Percentiles rank a stretch among this genome's conserved stretches.
Evolutionary conservation across 1,140 invertebrate genomes (phyloP).

Genomic region (Meteorus sp.): DNA sequence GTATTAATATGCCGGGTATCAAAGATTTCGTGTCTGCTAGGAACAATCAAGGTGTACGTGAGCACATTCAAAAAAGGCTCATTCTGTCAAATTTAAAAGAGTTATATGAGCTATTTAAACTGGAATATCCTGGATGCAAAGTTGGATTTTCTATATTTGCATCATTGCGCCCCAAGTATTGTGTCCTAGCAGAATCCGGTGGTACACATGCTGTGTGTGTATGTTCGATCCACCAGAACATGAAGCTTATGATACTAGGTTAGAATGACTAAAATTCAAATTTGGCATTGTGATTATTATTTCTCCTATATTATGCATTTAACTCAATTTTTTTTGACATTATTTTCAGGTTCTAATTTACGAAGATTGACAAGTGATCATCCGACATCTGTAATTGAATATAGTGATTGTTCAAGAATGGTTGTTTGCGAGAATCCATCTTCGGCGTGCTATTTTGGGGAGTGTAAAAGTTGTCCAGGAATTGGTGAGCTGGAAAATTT

Average conservation of each 20-base stretch:
- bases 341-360: conserved; percentile 8
- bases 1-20: conserved; percentile 20
- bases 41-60: neutral
- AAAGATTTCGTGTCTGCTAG: conserved; percentile 21
- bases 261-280: too few relatives aligned
- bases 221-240: conserved; percentile 14
- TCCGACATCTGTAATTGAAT: too few relatives aligned
- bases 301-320: neutral
- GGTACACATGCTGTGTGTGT: conserved; percentile 21
- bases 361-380: neutral
- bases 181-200: conserved; percentile 8
- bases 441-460: too few relatives aligned
- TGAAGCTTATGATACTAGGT: too few relatives aligned
- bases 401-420: too few relatives aligned
- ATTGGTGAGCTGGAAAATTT: too few relatives aligned
- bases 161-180: conserved; percentile 16
- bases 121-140: neutral
- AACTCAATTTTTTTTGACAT: neutral
- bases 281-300: too few relatives aligned
- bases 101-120: conserved; percentile 5
- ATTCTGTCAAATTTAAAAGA: conserved; percentile 22
- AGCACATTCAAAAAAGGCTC: conserved; percentile 11
- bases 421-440: too few relatives aligned
- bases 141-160: conserved; percentile 22
- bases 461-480: too few relatives aligned